phyloP scores from a whole-genome alignment of 2,113 vertebrate genomes.

The Oenanthe oenanthe region DNA sequence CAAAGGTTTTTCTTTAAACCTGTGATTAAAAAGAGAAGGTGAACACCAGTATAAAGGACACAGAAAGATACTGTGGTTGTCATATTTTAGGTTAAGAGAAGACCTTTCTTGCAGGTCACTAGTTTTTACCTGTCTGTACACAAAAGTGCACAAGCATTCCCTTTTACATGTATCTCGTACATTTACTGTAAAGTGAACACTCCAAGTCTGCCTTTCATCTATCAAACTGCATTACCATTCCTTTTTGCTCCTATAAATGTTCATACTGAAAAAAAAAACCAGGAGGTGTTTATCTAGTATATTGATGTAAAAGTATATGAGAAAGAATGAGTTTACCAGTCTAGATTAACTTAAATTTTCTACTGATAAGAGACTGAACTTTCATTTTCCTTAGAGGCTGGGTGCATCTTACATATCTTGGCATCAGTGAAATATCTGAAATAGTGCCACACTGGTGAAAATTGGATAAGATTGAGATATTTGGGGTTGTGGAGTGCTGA shows the following conservation, averaged over 20 bases:
- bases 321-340: not conserved
- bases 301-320: not conserved
- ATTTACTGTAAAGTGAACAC: not conserved
- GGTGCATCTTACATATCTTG: not conserved
- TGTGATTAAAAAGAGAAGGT: not conserved
- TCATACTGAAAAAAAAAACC: not conserved
- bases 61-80: not conserved
- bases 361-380: not conserved
- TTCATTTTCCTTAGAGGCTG: not conserved
- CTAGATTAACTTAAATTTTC: not conserved
- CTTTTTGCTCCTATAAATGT: not conserved
- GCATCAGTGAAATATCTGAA: not conserved
- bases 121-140: not conserved
- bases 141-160: not conserved
- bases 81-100: not conserved
- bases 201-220: not conserved
- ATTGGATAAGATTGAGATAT: not conserved
- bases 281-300: not conserved
- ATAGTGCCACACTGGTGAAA: not conserved
- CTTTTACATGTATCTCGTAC: not conserved
- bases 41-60: not conserved
- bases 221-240: not conserved
- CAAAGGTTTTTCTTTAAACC: not conserved
- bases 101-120: not conserved
- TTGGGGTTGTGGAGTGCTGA: accelerated